Base-by-base conservation (phyloP, 1,140 invertebrate genomes). In the Leptopilina boulardi region DNA sequence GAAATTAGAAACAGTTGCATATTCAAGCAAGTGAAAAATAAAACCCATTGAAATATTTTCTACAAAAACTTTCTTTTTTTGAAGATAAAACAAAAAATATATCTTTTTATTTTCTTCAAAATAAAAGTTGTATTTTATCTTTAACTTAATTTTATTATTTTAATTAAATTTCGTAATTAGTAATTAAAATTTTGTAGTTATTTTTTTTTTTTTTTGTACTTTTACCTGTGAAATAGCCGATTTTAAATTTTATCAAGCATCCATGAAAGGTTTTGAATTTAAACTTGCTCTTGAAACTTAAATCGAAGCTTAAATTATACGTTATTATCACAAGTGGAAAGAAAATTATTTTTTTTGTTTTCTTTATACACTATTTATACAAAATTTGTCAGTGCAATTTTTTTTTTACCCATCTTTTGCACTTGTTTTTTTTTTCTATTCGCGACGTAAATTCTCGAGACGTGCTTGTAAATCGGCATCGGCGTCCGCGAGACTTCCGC, bases 401-500 rank as follows among this genome's bases (percentile, higher is more conserved):
- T 38, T 30, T n/a, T n/a, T n/a, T n/a, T n/a, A n/a, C n/a, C 26
- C 34, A 3, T 6, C 8, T 38, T 38, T 38, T 38, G 2, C 5
- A 8, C 2, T 9, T 38, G 5, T 38, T 38, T 4, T 38, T 9
- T 38, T 9, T 38, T 3, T 83, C 93, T 94, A 99, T 92, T 98
- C 97, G 80, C 97, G 93, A 82, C 97, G 93, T 77, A 99, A 91
- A 91, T 99, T 99, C 90, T 99, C 97, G 78, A 99, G 92, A 81
- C 98, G 92, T 6, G 98, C 98, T 91, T 99, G 97, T 71, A 99
- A 92, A 91, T 99, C 97, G 26, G 97, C 97, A 92, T 99, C 98
- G 5, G 97, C 97, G 92, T 98, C 97, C 8, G 93, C 93, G 41
- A 95, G 90, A 77, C 93, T 93, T 21, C 93, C 92, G 15, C 89